Base-by-base conservation (phyloP, 1,140 invertebrate species). In the Drosophila micromelanica region DNA sequence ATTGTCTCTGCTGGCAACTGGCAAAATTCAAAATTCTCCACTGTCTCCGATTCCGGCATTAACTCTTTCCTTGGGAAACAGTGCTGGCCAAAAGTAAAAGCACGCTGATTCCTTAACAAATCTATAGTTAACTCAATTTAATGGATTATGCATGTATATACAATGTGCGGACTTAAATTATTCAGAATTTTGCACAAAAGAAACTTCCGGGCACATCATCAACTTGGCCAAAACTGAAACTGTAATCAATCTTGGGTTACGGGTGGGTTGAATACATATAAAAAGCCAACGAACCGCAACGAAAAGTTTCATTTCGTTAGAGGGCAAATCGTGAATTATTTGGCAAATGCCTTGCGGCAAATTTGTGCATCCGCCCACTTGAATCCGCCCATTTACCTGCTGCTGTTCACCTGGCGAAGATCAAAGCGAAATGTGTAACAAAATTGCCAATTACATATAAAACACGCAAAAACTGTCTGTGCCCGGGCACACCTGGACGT, bases 381-480 rank as follows among this genome's bases (percentile, higher is more conserved):
- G 57, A 38, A 38, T 8, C 54, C 56, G 51, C 56, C 61, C 45
- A 30, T 4, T 35, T 45, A 43, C 13, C 40, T 49, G 54, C 35
- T 43, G 35, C 49, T 13, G 65, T 57, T 59, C 72, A 79, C 76
- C 77, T 78, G 82, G 51, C 62, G 72, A 76, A 89, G 79, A 89
- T 89, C 84, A 89, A 89, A 89, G 84, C 67, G 73, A 85, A 85
- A 85, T 84, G 80, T 85, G 72, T 84, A 84, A 77, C 80, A 56
- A 89, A 89, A 89, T 89, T 89, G 84, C 52, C 84, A 89, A 89
- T 89, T 89, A 89, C 71, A 85, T 76, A 85, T 80, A 85, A 85
- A 84, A 67, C 80, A 69, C 67, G 59, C 61, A 64, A 68, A 68
- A 78, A 73, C 27, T 76, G 71, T 79, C 80, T 84, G 60, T 17